These are phyloP conservation scores for Clarias laeviceps DNA, from an alignment of 2,797 vertebrate species.

Conservation along the genomic window DNA sequence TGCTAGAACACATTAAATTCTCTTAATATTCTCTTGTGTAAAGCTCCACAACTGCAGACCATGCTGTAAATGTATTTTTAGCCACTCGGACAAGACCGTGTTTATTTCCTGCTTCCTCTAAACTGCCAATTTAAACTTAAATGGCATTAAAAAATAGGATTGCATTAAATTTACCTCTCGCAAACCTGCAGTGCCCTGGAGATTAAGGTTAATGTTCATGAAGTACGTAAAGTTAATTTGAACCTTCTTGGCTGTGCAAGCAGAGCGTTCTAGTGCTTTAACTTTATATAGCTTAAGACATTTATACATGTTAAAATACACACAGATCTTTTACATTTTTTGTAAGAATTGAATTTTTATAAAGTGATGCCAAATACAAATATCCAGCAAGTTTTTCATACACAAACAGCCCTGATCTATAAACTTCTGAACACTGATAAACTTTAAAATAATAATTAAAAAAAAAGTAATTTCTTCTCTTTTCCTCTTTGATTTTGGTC, in stretches of 20 bases:
- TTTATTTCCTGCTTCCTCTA: not conserved
- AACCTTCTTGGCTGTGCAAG: not conserved
- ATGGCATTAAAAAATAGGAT: not conserved
- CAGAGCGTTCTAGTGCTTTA: not conserved
- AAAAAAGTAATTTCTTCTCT: not conserved
- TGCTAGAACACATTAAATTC: not conserved
- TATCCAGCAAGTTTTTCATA: not conserved
- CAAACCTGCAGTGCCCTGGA: not conserved
- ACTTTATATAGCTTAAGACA: not conserved
- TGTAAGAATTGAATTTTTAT: not conserved
- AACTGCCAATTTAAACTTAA: not conserved
- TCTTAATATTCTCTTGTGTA: not conserved
- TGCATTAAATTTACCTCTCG: not conserved
- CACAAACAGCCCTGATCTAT: not conserved
- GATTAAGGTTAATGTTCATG: not conserved
- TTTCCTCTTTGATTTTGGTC: not conserved
- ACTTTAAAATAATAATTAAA: too few species aligned
- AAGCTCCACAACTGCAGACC: not conserved
- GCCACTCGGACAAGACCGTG: not conserved
- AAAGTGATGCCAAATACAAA: not conserved
- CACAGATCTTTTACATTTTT: not conserved
- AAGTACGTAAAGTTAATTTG: not conserved
- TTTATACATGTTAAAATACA: conserved; percentile 12
- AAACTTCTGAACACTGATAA: not conserved
- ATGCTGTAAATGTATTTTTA: not conserved